Base-by-base conservation (phyloP, 2,113 vertebrate species). In the Macrotus californicus region DNA sequence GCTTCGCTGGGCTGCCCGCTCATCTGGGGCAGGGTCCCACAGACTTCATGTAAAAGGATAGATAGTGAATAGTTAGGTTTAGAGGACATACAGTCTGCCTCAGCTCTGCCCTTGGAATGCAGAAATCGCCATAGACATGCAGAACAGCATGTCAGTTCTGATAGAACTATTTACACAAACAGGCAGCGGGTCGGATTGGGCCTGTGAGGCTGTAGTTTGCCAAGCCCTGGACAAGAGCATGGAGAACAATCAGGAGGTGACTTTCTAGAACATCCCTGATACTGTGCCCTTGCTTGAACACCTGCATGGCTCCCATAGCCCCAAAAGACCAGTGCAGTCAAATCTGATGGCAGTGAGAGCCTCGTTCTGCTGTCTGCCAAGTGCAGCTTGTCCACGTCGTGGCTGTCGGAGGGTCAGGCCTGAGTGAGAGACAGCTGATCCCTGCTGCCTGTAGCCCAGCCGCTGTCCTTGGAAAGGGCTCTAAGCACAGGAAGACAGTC, bases 321-420 rank as follows among this genome's bases (percentile, higher is more conserved):
- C 66, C 66, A 3, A 34, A 41, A 29, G 77, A n/a, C 56, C 41
- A 13, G 4, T 11, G 29, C 7, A 11, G 24, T 56, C 61, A 3
- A 79, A 48, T 43, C 82, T 34, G 3, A 1, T 19, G 87, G 15
- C 70, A 3, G 16, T 0, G 0, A 16, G n/a, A 36, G 26, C 56
- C 43, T 9, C 34, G 2, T 14, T 26, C 5, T 52, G 16, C 59
- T 21, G 1, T 34, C 36, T 5, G 6, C 48, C 11, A 39, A 41
- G 50, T 34, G 26, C 54, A 29, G 41, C 36, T 15, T 0, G 0
- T 13, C 85, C 21, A 1, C 43, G 46, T 69, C 7, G 0, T 4
- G 18, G 80, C 39, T 0, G 0, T 0, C 8, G 12, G n/a, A 1
- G 1, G 6, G 18, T 34, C 29, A 0, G 67, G 26, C 36, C 1